Evolutionary conservation across 2,113 vertebrate genomes (phyloP), one percentile per base, ranked within the genome.

Genomic region (Hemibagrus wyckioides): DNA sequence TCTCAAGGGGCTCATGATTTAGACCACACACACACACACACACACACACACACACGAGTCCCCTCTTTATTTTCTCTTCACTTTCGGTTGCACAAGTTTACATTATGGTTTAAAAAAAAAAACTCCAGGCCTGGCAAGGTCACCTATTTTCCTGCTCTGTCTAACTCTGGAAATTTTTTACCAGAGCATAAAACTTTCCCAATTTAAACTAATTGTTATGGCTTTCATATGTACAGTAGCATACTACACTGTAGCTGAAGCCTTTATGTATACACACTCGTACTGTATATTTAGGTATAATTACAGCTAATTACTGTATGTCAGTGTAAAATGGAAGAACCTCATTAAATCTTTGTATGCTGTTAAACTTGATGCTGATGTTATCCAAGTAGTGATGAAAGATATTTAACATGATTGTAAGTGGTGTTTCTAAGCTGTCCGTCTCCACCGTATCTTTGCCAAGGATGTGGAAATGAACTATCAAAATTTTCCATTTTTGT

Each of bases 1-100:
- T 85, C 89, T 82, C 75, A 13, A 44, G 79, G 89, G 89, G 41
- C 69, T 87, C 76, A 69, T 87, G 77, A 88, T 77, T 82, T 25
- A 82, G 85, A 90, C 87, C 89, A 89, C 85, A 87, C 87, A 89
- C 87, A 87, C 44, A 48, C 44, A 48, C 44, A 48, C 44, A 48
- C 44, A 79, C 65, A 56, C 59, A 33, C 82, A 56, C 54, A 56
- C 54, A 56, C 54, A 56, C 88, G n/a, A 5, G 21, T 54, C 71
- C 48, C 69, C 75, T 67, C 56, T 50, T 36, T 21, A 52, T 63
- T 90, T 73, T 91, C 80, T 28, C 59, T 82, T 82, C 57, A 25
- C 81, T 71, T 76, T 48, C 75, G 57, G 52, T 15, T 56, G 3
- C 44, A 88, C 79, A 28, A 8, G 11, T 82, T 89, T 56, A 80